A percentile compares a stretch with the other conserved stretches of the same genome.
phyloP scores from a whole-genome alignment of 2,797 vertebrate genomes.

The Propithecus perrieri region DNA sequence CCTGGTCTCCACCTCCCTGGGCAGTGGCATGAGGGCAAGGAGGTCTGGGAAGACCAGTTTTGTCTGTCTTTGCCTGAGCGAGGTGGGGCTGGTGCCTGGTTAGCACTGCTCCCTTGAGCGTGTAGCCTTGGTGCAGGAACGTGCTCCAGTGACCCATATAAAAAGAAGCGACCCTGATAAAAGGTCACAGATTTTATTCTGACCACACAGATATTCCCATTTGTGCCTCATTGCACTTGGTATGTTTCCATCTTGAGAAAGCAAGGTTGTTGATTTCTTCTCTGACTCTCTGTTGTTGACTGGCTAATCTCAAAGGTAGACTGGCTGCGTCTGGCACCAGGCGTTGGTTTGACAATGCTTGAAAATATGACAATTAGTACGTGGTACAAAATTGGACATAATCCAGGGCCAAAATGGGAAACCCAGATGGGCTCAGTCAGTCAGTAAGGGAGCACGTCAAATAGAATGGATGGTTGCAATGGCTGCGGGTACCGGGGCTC shows the following conservation, averaged over 20 bases:
- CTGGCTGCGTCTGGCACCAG: neutral
- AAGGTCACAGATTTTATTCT: neutral
- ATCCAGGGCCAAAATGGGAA: neutral
- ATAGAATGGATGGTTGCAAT: neutral
- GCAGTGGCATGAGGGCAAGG: neutral
- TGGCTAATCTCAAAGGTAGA: neutral
- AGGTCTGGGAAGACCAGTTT: neutral
- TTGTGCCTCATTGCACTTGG: neutral
- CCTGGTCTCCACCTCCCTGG: neutral
- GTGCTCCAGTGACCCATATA: neutral
- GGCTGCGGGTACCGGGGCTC: neutral
- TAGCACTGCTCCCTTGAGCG: neutral
- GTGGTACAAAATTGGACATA: neutral
- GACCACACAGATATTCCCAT: neutral
- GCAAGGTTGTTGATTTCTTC: neutral
- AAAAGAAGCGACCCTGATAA: neutral
- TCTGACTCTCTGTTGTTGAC: neutral
- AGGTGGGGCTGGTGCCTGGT: neutral
- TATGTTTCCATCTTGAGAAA: neutral
- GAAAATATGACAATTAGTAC: neutral
- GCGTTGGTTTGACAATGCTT: neutral
- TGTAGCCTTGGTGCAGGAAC: neutral
- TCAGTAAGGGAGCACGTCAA: neutral
- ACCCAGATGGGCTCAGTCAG: neutral
- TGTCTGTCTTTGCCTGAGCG: neutral